These are phyloP conservation scores for Bembecia ichneumoniformis DNA, from an alignment of 2,888 invertebrate genomes.

Conservation along the genomic window DNA sequence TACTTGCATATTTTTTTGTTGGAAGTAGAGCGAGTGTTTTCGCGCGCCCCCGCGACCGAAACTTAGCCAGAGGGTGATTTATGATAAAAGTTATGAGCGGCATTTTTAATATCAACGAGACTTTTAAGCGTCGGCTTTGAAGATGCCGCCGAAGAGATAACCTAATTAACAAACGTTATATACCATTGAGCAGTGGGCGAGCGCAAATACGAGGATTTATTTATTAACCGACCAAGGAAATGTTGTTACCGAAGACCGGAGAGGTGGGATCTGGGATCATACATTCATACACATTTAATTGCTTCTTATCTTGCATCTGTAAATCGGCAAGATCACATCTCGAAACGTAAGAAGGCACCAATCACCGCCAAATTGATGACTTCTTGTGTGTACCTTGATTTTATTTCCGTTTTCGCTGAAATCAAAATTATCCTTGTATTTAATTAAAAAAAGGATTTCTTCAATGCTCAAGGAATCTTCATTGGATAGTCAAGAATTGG, in stretches of 20 bases:
- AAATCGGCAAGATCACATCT: slow-evolving; percentile 41
- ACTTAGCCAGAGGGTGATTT: slow-evolving; percentile 64
- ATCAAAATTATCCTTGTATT: no score
- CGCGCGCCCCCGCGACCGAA: slow-evolving; percentile 56
- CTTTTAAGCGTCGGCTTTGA: slow-evolving; percentile 53
- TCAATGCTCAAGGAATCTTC: no score
- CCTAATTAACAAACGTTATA: slow-evolving; percentile 70
- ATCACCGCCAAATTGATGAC: not conserved
- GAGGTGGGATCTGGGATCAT: slow-evolving; percentile 20
- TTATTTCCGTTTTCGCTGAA: no score
- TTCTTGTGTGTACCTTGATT: not conserved
- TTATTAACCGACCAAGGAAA: slow-evolving; percentile 39
- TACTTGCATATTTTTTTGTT: slow-evolving; percentile 70
- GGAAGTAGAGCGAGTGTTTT: slow-evolving; percentile 52
- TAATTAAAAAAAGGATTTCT: no score
- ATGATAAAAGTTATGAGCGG: slow-evolving; percentile 66
- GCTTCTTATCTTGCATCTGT: slow-evolving; percentile 39
- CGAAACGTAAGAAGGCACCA: slow-evolving; percentile 22
- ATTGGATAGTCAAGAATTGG: no score
- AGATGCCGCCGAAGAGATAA: slow-evolving; percentile 65
- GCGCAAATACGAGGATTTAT: slow-evolving; percentile 55
- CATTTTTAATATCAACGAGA: slow-evolving; percentile 67
- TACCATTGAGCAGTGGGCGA: slow-evolving; percentile 48
- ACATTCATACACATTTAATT: slow-evolving; percentile 35
- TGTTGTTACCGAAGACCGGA: slow-evolving; percentile 28